A percentile compares a stretch with the other conserved stretches of the same genome.
phyloP scores from a whole-genome alignment of 64 coral and sea anemone species.

The Stichodactyla helianthus region DNA sequence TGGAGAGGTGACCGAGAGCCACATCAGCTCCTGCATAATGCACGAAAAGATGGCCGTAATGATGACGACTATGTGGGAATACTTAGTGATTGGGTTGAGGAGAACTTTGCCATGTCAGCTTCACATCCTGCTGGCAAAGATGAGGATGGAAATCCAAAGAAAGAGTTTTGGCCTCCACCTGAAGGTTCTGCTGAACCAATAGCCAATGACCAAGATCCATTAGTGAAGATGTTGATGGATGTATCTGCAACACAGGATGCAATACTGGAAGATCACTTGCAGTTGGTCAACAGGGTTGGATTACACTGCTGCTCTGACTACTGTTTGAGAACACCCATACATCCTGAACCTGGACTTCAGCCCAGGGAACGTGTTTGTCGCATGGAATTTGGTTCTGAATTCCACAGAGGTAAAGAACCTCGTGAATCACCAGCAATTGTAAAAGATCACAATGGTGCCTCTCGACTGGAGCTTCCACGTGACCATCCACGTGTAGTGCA shows the following conservation, averaged over 20 bases:
- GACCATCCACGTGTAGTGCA: conserved; percentile 37
- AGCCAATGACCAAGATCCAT: conserved; percentile 35
- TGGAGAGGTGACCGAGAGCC: conserved; percentile 52
- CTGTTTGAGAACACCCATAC: too few species aligned
- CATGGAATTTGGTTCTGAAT: conserved; percentile 38
- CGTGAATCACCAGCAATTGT: conserved; percentile 8
- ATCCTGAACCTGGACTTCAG: conserved; percentile 33
- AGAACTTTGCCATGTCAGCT: too few species aligned
- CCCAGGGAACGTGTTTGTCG: conserved; percentile 31
- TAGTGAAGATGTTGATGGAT: conserved; percentile 48
- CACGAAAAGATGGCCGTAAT: conserved; percentile 24
- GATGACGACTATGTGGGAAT: conserved; percentile 26
- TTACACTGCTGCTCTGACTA: conserved; percentile 35
- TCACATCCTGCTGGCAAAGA: conserved; percentile 48
- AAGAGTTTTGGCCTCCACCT: conserved; percentile 43
- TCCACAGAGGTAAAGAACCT: conserved; percentile 11
- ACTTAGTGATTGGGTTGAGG: conserved; percentile 41
- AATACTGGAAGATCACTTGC: conserved; percentile 36
- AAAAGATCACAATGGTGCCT: conserved; percentile 27
- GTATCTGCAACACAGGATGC: conserved; percentile 35
- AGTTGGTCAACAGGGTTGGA: conserved; percentile 25
- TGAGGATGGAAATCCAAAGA: conserved; percentile 33
- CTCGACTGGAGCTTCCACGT: conserved; percentile 5
- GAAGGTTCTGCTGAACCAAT: conserved; percentile 41
- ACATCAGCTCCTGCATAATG: conserved; percentile 37